Conservation (phyloP, 2,888 invertebrate genomes). For the Platycnemis pennipes region DNA sequence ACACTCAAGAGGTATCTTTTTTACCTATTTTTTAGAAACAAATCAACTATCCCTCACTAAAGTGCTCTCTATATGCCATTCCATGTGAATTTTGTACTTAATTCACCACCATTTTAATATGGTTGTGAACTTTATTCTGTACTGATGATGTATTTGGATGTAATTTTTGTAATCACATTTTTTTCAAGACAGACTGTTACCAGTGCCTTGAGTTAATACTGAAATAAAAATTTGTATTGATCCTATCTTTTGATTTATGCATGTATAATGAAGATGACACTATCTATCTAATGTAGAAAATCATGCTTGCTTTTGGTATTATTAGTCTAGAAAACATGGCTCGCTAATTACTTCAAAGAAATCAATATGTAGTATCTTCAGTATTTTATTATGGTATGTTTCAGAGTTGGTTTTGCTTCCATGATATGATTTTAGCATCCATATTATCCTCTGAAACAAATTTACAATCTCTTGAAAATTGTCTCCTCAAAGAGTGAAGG, state of each 20-base stretch:
- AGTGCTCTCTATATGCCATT: constrained; percentile 54
- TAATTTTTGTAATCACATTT: background rate
- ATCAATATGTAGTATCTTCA: too few species aligned
- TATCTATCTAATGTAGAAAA: too few species aligned
- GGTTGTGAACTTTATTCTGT: background rate
- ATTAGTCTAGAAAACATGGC: too few species aligned
- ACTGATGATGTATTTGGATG: background rate
- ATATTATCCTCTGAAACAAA: too few species aligned
- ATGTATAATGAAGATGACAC: background rate
- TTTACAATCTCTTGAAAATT: too few species aligned
- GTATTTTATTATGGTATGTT: too few species aligned
- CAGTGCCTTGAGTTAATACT: background rate
- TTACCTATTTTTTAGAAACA: background rate
- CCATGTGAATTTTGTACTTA: constrained; percentile 60
- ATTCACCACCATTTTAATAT: constrained; percentile 34
- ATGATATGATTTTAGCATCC: too few species aligned
- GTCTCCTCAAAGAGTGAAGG: too few species aligned
- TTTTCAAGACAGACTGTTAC: background rate
- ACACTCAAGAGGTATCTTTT: background rate
- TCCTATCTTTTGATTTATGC: background rate
- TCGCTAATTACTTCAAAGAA: too few species aligned
- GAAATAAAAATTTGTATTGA: background rate
- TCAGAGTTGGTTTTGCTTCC: too few species aligned
- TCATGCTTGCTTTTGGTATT: too few species aligned
- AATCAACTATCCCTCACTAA: background rate